phyloP scores from a whole-genome alignment of 2,797 vertebrate species.

The Crypturellus tataupa region DNA sequence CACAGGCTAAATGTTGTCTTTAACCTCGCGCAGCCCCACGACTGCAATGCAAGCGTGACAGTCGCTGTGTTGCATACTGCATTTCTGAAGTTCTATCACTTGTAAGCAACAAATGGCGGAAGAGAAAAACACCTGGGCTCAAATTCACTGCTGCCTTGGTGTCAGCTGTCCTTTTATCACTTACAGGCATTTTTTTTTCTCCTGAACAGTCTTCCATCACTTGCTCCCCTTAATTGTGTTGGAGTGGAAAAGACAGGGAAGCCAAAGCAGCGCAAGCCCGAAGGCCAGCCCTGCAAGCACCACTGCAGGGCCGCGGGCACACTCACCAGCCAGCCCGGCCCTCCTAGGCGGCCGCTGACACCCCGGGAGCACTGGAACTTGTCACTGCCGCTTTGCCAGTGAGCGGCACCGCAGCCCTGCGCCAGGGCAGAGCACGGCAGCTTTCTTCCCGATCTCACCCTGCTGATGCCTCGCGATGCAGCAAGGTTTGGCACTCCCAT shows the following conservation, averaged over 20 bases:
- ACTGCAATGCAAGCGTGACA: not conserved
- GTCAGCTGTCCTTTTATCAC: not conserved
- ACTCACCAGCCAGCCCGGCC: too few species aligned
- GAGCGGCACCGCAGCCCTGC: not conserved
- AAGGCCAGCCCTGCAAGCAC: not conserved
- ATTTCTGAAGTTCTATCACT: not conserved
- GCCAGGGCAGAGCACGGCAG: not conserved
- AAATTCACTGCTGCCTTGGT: not conserved
- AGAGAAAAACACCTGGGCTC: not conserved
- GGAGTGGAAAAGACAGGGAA: not conserved
- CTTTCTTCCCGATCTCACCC: not conserved
- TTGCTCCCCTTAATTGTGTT: not conserved
- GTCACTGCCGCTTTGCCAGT: not conserved
- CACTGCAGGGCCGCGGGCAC: not conserved
- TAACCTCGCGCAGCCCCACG: not conserved
- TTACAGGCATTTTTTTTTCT: not conserved
- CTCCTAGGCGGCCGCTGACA: not conserved
- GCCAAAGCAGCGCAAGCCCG: not conserved
- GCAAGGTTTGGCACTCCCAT: rapidly evolving
- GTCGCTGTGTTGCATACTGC: not conserved
- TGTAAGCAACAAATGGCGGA: not conserved
- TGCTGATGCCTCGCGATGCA: rapidly evolving
- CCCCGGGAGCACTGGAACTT: not conserved
- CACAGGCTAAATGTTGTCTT: not conserved
- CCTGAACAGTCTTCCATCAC: not conserved